These are phyloP conservation scores for Tonatia bakeri DNA, from an alignment of 2,113 vertebrate species.

Conservation along the genomic window DNA sequence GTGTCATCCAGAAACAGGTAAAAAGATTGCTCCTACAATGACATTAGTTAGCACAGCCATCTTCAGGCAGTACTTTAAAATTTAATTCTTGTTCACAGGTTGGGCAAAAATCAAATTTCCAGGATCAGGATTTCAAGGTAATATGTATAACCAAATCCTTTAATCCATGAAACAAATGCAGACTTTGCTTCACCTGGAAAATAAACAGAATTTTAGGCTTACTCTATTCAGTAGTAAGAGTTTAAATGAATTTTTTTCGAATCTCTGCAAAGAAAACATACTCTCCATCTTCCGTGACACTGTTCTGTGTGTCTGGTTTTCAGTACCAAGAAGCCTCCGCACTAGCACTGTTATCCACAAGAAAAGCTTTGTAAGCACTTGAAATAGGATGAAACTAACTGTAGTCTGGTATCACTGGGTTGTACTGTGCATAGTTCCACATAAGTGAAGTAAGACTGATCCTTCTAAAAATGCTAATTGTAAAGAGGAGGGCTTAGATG, in stretches of 20 bases:
- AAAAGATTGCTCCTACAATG: not conserved
- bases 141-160: not conserved
- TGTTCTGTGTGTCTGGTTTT: not conserved
- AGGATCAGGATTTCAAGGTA: not conserved
- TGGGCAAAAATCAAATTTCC: constrained; percentile 28
- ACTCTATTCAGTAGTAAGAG: not conserved
- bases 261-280: constrained; percentile 17
- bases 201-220: constrained; percentile 21
- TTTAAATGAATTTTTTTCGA: not conserved
- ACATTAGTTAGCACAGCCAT: not conserved
- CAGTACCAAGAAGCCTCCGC: constrained; percentile 6
- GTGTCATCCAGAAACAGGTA: constrained; percentile 18
- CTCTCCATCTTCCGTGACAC: not conserved
- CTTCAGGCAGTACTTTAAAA: constrained; percentile 12
- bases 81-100: not conserved
- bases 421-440: not conserved
- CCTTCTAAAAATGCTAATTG: not conserved
- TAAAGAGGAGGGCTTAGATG: not conserved
- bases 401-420: not conserved
- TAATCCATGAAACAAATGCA: constrained; percentile 19
- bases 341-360: not conserved
- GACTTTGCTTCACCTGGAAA: not conserved
- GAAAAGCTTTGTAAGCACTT: not conserved
- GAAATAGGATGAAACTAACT: constrained; percentile 9
- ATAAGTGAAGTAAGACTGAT: not conserved